Percentiles rank a stretch among this genome's conserved stretches.
These are phyloP conservation scores for Geophilus truncorum DNA, from an alignment of 2,888 invertebrate species.

Conservation along the genomic window DNA sequence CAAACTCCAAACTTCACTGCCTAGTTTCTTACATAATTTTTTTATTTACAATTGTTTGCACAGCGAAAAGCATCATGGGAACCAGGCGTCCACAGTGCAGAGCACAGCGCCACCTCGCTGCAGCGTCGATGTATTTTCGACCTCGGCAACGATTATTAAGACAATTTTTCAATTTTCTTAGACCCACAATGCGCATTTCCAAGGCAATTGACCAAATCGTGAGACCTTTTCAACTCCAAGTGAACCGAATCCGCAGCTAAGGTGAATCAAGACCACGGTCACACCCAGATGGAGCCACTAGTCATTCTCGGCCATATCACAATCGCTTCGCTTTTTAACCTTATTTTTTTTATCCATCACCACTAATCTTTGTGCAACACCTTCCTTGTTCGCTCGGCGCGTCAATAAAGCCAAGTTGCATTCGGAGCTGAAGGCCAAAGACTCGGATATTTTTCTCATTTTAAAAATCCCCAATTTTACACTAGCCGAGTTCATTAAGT, in stretches of 20 bases:
- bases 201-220: slow-evolving; percentile 10
- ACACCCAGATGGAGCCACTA: background rate
- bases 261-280: background rate
- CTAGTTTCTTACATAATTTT: no score
- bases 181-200: background rate
- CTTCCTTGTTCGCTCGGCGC: background rate
- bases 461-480: no score
- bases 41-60: no score
- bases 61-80: no score
- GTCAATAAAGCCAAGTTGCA: no score
- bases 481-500: no score
- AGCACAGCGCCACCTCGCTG: no score
- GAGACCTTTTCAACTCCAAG: slow-evolving; percentile 10
- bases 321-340: background rate
- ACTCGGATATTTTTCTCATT: no score
- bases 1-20: no score
- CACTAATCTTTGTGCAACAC: background rate
- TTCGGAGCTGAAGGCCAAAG: no score
- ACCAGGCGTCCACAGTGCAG: no score
- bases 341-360: background rate
- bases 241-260: slow-evolving; percentile 2
- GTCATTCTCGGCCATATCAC: background rate
- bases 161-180: background rate
- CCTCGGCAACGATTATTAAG: background rate
- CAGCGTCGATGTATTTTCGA: no score